Percentiles rank a stretch among this genome's conserved stretches.
phyloP scores from a whole-genome alignment of 2,797 vertebrate species.

The Anniella stebbinsi region DNA sequence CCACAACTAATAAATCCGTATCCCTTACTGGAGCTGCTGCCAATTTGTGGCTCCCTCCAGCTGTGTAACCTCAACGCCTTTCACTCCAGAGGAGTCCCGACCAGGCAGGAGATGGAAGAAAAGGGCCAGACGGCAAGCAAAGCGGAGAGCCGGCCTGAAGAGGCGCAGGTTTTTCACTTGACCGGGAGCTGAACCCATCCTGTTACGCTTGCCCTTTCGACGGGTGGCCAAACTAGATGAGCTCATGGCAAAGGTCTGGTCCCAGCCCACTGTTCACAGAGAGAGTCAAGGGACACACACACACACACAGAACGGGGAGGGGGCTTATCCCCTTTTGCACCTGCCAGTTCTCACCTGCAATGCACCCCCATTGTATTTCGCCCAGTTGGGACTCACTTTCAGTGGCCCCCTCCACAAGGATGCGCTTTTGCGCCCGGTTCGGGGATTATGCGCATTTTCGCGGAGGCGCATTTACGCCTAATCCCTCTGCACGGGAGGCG shows the following conservation, averaged over 20 bases:
- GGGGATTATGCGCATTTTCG: no score
- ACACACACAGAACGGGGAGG: not conserved
- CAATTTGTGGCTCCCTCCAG: constrained; percentile 18
- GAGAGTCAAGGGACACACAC: no score
- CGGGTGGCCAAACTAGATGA: not conserved
- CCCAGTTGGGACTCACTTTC: not conserved
- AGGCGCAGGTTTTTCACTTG: not conserved
- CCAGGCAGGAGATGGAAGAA: not conserved
- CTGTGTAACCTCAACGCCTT: constrained; percentile 16
- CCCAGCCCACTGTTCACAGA: no score
- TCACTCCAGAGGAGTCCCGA: constrained; percentile 1
- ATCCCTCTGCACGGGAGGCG: no score
- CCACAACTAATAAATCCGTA: constrained; percentile 38
- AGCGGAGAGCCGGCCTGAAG: not conserved
- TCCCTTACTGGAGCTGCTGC: constrained; percentile 17
- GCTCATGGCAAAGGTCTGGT: not conserved
- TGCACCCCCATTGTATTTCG: not conserved
- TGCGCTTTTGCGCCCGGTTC: no score
- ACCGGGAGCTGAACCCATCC: not conserved
- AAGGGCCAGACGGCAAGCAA: not conserved
- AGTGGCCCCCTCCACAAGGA: no score
- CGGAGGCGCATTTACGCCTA: no score
- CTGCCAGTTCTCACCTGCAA: not conserved
- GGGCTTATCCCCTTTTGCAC: not conserved
- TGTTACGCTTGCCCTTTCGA: not conserved